Evolutionary conservation across 2,797 vertebrate species (phyloP), one percentile per base, ranked within the genome.

Genomic region (Pelochelys cantorii): DNA sequence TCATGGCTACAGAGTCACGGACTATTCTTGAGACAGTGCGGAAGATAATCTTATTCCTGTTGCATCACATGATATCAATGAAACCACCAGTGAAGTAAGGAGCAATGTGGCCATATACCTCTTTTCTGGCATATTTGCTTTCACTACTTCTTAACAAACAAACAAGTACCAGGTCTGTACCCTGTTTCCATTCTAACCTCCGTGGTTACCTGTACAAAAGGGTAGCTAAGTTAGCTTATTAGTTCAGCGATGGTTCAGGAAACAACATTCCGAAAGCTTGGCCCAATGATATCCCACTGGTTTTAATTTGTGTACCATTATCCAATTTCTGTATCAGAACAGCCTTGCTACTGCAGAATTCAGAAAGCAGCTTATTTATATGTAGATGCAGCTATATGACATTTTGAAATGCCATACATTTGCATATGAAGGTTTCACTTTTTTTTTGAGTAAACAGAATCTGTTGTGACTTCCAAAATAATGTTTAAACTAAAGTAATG

Each of bases 361-460:
- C n/a, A 12, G 92, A 97, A 92, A 97, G 95, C 31, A 86, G 94
- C 97, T 98, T 97, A 98, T 98, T 98, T 98, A 98, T 98, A 98
- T 98, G 98, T 98, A 98, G 98, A 98, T 98, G 97, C 86, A 89
- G 96, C 97, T 96, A 98, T 98, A 97, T 98, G 98, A 98, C 98
- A 98, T 98, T 98, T 98, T 95, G 95, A 98, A 98, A 98, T 98
- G 98, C 97, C 98, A 98, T 94, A 93, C 53, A 98, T 98, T 98
- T 98, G 98, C 98, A 98, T 98, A 98, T 95, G 97, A 98, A 98
- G 97, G 97, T 97, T 93, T 94, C 88, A 96, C 84, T 93, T 93
- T 91, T 87, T 48, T 90, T 97, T 96, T 79, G 83, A 96, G 97
- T 97, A 98, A 98, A 98, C 95, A 98, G 95, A 94, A 87, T 95